Evolutionary conservation across 2,888 invertebrate species (phyloP).

Genomic region (Mylabris sibirica): DNA sequence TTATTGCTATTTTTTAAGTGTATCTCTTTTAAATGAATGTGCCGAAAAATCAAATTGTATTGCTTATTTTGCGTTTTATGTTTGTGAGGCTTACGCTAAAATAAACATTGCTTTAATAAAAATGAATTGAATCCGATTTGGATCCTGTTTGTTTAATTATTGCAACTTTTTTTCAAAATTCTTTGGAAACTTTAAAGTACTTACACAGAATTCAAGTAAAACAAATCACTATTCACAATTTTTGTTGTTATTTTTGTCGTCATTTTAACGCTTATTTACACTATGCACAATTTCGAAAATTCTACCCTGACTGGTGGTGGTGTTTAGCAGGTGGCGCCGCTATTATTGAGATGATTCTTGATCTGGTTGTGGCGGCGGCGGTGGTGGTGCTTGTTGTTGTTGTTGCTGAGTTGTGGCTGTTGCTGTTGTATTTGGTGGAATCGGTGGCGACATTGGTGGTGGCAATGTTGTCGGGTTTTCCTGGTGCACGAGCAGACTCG

Average conservation of each 20-base stretch:
- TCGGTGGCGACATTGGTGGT: slow-evolving; percentile 54
- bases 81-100: slow-evolving; percentile 2
- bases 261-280: slow-evolving; percentile 42
- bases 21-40: background rate
- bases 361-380: slow-evolving; percentile 47
- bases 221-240: slow-evolving; percentile 4
- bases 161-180: background rate
- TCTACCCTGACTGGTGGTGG: background rate
- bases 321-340: slow-evolving; percentile 33
- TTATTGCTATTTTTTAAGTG: slow-evolving; percentile 43
- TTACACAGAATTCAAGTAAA: slow-evolving; percentile 3
- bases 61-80: background rate
- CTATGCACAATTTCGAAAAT: slow-evolving; percentile 55
- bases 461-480: slow-evolving; percentile 70
- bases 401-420: background rate
- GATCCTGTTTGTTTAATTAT: slow-evolving; percentile 5
- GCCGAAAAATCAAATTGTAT: background rate
- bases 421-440: slow-evolving; percentile 45
- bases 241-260: background rate
- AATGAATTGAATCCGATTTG: slow-evolving; percentile 17
- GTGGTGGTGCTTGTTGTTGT: slow-evolving; percentile 7
- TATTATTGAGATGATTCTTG: slow-evolving; percentile 51
- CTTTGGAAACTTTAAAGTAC: background rate
- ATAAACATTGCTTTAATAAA: slow-evolving; percentile 26
- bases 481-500: slow-evolving; percentile 72